These are phyloP conservation scores for Mesorhabditis belari DNA, from an alignment of 2,888 invertebrate species.

Conservation along the genomic window DNA sequence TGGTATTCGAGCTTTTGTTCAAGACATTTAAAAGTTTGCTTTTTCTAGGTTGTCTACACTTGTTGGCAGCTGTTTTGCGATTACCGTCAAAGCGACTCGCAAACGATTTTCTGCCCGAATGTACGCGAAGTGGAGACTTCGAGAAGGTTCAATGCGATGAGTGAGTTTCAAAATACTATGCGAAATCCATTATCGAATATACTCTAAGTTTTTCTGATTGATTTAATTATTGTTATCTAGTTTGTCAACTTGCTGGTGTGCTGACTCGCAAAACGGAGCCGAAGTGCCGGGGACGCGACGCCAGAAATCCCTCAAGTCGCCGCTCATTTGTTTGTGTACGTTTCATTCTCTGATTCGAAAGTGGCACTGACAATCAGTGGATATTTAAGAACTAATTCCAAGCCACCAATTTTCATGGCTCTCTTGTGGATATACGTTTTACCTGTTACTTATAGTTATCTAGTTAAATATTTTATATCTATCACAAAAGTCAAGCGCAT, in stretches of 20 bases:
- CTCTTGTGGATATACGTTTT: too few species aligned
- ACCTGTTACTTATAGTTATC: too few species aligned
- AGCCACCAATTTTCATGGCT: too few species aligned
- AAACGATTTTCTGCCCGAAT: slow-evolving; percentile 36
- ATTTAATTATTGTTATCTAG: not conserved
- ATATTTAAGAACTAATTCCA: too few species aligned
- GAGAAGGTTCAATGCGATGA: not conserved
- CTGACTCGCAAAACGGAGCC: slow-evolving; percentile 1
- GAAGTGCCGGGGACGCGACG: not conserved
- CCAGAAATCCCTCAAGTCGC: not conserved
- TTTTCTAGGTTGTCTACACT: slow-evolving; percentile 34
- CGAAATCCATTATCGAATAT: not conserved
- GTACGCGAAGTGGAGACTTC: slow-evolving; percentile 24
- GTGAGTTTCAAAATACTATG: too few species aligned
- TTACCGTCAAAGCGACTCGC: slow-evolving; percentile 24
- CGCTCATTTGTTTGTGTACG: not conserved
- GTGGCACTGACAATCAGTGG: too few species aligned
- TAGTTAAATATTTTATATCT: too few species aligned
- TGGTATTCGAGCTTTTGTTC: too few species aligned
- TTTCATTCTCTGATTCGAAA: too few species aligned
- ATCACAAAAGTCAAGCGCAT: too few species aligned
- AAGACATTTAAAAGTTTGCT: too few species aligned
- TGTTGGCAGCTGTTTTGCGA: slow-evolving; percentile 31
- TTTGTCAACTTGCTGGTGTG: slow-evolving; percentile 4
- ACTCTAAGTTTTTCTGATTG: not conserved